Evolutionary conservation across 2,888 invertebrate species (phyloP).

Genomic region (Unio delphinus): DNA sequence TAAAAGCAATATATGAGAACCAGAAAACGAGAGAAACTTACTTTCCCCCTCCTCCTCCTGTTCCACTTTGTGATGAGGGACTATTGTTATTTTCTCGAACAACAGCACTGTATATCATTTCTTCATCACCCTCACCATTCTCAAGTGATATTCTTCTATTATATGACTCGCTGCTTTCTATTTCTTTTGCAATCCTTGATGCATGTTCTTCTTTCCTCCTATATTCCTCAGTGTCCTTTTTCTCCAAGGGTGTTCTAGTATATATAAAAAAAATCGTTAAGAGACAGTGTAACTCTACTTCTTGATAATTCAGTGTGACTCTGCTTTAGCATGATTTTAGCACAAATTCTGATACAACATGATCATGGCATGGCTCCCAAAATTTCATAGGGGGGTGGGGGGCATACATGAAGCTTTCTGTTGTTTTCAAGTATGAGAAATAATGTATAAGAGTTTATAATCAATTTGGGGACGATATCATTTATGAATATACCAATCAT

Average conservation of each 20-base stretch:
- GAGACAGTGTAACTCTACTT: no score
- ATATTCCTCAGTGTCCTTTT: constrained; percentile 89
- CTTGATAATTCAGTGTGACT: no score
- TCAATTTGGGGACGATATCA: no score
- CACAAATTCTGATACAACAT: no score
- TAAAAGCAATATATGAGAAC: neutral
- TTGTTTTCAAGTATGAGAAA: no score
- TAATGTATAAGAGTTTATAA: no score
- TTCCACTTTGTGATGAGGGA: constrained; percentile 11
- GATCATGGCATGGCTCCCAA: no score
- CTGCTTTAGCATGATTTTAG: no score
- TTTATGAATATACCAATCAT: no score
- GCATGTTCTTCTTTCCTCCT: constrained; percentile 89
- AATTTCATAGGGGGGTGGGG: no score
- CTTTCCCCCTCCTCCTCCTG: constrained; percentile 38
- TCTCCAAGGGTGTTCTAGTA: constrained; percentile 81
- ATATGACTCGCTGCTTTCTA: constrained; percentile 88
- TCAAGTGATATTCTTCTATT: constrained; percentile 88
- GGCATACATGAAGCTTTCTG: no score
- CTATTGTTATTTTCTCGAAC: constrained; percentile 72
- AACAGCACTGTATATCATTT: constrained; percentile 88
- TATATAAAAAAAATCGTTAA: neutral
- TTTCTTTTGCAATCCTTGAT: constrained; percentile 91
- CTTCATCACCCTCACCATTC: constrained; percentile 82
- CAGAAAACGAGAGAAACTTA: constrained; percentile 20